Conservation (phyloP, 2,797 vertebrate species). For the Helarctos malayanus region DNA sequence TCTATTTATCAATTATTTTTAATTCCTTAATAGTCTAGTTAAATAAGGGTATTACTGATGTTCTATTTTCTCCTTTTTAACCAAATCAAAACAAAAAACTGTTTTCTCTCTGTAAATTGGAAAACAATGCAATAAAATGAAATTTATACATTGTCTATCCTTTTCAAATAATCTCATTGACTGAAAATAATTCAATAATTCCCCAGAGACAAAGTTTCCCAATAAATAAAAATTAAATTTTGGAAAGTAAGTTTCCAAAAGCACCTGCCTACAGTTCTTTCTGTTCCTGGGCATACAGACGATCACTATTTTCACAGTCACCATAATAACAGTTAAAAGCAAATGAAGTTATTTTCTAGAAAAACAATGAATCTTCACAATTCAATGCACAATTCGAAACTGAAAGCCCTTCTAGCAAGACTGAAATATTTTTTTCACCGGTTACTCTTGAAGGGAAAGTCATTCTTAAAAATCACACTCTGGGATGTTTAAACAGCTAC, state of each 20-base stretch:
- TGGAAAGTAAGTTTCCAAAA: neutral
- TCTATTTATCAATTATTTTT: neutral
- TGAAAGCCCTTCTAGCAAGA: constrained; percentile 67
- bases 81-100: neutral
- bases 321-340: neutral
- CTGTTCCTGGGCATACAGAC: neutral
- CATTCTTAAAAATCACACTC: neutral
- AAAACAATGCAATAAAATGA: neutral
- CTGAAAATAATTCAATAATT: constrained; percentile 41
- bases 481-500: constrained; percentile 57
- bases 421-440: constrained; percentile 48
- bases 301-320: neutral
- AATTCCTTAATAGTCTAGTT: neutral
- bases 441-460: neutral
- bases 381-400: constrained; percentile 65
- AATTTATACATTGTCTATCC: neutral
- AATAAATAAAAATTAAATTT: neutral
- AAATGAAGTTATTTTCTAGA: constrained; percentile 32
- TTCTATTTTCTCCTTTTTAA: constrained; percentile 19
- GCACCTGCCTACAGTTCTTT: neutral
- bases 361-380: neutral
- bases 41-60: neutral
- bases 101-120: neutral
- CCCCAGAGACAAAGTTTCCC: neutral
- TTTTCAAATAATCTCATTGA: neutral